Evolutionary conservation across 2,113 vertebrate species (phyloP).

Genomic region (Euleptes europaea): DNA sequence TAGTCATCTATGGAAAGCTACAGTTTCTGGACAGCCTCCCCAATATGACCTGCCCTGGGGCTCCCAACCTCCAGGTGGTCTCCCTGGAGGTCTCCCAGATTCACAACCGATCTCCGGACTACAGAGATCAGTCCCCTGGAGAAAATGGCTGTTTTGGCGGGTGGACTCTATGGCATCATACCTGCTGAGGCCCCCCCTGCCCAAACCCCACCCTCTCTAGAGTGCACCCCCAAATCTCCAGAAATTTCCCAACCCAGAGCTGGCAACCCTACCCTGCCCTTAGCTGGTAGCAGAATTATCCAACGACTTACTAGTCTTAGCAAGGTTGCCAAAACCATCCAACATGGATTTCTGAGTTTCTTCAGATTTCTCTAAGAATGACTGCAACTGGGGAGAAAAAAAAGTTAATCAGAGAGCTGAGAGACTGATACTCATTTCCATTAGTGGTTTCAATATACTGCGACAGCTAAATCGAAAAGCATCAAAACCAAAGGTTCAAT

Average conservation of each 20-base stretch:
- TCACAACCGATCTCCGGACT: too few relatives aligned
- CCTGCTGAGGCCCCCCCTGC: too few relatives aligned
- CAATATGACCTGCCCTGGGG: too few relatives aligned
- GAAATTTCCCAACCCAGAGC: background rate
- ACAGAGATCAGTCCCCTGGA: too few relatives aligned
- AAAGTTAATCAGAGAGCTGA: conserved; percentile 15
- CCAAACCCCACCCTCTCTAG: too few relatives aligned
- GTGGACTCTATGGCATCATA: too few relatives aligned
- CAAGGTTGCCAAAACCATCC: conserved; percentile 76
- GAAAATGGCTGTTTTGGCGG: too few relatives aligned
- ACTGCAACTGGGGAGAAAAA: conserved; percentile 79
- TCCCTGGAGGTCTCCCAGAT: too few relatives aligned
- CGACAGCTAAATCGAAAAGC: conserved; percentile 1
- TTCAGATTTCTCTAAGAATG: conserved; percentile 76
- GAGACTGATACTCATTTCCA: conserved; percentile 17
- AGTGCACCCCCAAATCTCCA: too few relatives aligned
- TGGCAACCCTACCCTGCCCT: conserved; percentile 55
- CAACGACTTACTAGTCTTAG: conserved; percentile 81
- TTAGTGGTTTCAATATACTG: conserved; percentile 26
- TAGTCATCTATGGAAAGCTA: background rate
- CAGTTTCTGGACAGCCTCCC: too few relatives aligned
- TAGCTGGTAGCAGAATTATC: conserved; percentile 57
- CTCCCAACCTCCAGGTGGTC: too few relatives aligned
- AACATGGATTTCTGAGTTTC: conserved; percentile 75
- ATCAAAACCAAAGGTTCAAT: conserved; percentile 18